phyloP scores from a whole-genome alignment of 2,797 vertebrate species.

The Gambelia wislizenii region DNA sequence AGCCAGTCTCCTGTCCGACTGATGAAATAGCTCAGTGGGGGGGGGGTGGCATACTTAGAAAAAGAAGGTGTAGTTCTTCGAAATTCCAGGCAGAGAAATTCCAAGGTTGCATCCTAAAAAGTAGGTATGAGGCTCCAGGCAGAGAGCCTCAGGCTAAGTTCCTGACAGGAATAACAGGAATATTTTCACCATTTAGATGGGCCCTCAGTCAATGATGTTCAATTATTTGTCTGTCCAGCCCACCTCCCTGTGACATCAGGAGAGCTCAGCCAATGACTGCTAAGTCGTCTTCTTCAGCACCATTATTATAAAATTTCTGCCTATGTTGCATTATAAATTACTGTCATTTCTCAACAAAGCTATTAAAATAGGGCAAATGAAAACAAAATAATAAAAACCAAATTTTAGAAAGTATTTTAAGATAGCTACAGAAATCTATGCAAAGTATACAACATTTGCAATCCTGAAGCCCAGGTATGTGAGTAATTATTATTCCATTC shows the following conservation, averaged over 20 bases:
- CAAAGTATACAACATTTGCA: not conserved
- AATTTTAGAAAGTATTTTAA: not conserved
- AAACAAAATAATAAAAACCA: not conserved
- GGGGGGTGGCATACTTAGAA: too few species aligned
- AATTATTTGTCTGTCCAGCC: not conserved
- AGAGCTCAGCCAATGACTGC: not conserved
- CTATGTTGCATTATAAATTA: not conserved
- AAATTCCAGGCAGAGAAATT: too few species aligned
- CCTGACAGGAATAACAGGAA: too few species aligned
- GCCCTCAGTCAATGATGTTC: not conserved
- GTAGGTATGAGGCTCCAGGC: too few species aligned
- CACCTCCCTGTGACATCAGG: not conserved
- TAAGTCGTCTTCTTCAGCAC: not conserved
- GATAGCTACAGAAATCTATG: too few species aligned
- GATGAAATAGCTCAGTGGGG: too few species aligned
- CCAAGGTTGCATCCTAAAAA: too few species aligned
- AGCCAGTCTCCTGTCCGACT: too few species aligned
- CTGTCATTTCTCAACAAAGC: not conserved
- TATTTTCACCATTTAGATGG: too few species aligned
- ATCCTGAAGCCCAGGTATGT: not conserved
- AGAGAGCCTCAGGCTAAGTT: too few species aligned
- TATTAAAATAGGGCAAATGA: not conserved
- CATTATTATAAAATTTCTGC: not conserved
- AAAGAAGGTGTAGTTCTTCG: too few species aligned
- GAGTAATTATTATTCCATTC: constrained; percentile 5